Evolutionary conservation across 1,140 invertebrate genomes (phyloP), one percentile per base, ranked within the genome.

Genomic region (Chelonus insularis): DNA sequence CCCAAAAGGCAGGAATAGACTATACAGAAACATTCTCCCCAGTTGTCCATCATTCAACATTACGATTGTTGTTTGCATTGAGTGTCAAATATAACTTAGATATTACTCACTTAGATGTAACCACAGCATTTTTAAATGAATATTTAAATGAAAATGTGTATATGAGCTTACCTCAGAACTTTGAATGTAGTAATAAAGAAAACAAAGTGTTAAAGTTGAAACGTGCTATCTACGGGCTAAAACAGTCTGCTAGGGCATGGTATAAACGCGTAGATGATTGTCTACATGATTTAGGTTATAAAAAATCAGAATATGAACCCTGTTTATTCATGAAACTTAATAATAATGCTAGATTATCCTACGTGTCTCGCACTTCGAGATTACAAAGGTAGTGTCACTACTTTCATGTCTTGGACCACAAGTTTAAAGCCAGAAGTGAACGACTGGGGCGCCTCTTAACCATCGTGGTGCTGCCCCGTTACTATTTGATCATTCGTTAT

Each of bases 71-170:
- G 14, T 18, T 45, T 16, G n/a, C 41, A 3, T 14, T 45, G n/a
- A 14, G 18, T 11, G 39, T 37, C 11, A 29, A 54, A 12, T 12
- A 1, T 16, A 47, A 25, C 16, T 39, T 47, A 34, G 18, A 32
- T 34, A 18, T 18, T n/a, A 57, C 0, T 8, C 71, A 75, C 63
- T 62, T 76, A 32, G 75, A 78, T 68, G 72, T 77, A 20, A 67
- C 57, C 14, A 80, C 76, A 12, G 79, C 76, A n/a, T 82, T 74
- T 62, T 64, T 78, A 14, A 69, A 77, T 65, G 70, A 70, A 9
- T 51, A 62, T n/a, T 58, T 81, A 37, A 54, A 70, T 14, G 72
- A 78, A 68, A 66, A 62, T 52, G 65, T 79, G 11, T 78, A 69
- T 60, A 72, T 72, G 71, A 63, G 65, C 29, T 69, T 69, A 63